These are phyloP conservation scores for Atrina japonica DNA, from an alignment of 2,888 invertebrate genomes.

Conservation along the genomic window DNA sequence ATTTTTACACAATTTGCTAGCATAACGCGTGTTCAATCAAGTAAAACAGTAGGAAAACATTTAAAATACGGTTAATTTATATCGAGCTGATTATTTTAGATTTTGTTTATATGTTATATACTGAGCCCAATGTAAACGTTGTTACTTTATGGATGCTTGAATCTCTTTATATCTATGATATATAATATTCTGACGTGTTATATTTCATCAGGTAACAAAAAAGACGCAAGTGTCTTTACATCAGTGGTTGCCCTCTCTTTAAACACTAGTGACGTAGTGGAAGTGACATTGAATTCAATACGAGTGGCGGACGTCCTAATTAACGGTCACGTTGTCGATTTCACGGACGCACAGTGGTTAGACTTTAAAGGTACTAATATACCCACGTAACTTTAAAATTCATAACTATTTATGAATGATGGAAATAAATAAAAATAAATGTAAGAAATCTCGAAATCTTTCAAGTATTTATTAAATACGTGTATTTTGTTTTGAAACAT, in stretches of 20 bases:
- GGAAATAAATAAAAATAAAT: background rate
- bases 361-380: constrained; percentile 20
- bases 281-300: constrained; percentile 33
- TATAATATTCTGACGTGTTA: too few relatives aligned
- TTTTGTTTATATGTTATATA: too few relatives aligned
- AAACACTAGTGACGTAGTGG: constrained; percentile 21
- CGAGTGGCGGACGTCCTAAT: constrained; percentile 32
- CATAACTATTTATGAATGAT: background rate
- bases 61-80: too few relatives aligned
- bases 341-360: constrained; percentile 10
- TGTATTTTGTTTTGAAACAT: too few relatives aligned
- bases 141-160: too few relatives aligned
- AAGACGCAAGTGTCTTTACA: constrained; percentile 25
- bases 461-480: background rate
- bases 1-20: too few relatives aligned
- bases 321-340: constrained; percentile 32
- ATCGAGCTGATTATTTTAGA: too few relatives aligned
- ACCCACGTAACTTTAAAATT: background rate
- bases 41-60: too few relatives aligned
- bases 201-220: background rate
- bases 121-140: too few relatives aligned
- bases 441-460: background rate
- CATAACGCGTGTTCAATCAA: too few relatives aligned
- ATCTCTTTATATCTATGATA: too few relatives aligned
- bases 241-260: constrained; percentile 10